A percentile compares a stretch with the other conserved stretches of the same genome.
phyloP scores from a whole-genome alignment of 2,888 invertebrate species.

The Calameuta filiformis region DNA sequence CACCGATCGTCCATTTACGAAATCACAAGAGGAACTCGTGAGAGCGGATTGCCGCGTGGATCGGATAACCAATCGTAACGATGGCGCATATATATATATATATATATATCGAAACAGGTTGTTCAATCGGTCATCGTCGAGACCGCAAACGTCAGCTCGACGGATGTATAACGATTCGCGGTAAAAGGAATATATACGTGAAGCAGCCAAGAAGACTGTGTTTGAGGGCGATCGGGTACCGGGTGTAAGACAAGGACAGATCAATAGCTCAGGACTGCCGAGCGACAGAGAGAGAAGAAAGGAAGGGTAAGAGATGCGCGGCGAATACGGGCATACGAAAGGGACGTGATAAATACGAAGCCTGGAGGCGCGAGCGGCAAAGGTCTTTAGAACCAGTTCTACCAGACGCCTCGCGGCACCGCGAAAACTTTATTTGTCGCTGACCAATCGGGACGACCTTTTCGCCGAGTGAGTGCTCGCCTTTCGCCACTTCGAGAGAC shows the following conservation, averaged over 20 bases:
- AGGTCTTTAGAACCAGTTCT: slow-evolving; percentile 45
- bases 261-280: slow-evolving; percentile 1
- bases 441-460: slow-evolving; percentile 30
- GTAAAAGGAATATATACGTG: not conserved
- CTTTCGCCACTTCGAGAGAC: not conserved
- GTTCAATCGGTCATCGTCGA: not conserved
- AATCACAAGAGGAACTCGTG: not conserved
- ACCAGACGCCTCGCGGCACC: slow-evolving; percentile 29
- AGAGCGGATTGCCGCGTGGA: not conserved
- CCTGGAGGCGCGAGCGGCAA: slow-evolving; percentile 16
- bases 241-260: not conserved
- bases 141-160: not conserved
- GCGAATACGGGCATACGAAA: not conserved
- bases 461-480: not conserved
- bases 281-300: not conserved
- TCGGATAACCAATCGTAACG: not conserved
- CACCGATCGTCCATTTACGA: not conserved
- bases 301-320: slow-evolving; percentile 16
- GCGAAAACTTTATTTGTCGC: slow-evolving; percentile 31
- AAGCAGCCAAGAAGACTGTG: not conserved
- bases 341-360: not conserved
- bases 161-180: not conserved
- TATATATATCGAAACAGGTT: not conserved
- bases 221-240: not conserved
- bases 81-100: not conserved